Percentiles rank a stretch among this genome's conserved stretches.
phyloP scores from a whole-genome alignment of 2,797 vertebrate genomes.

The Macroramphosus scolopax region DNA sequence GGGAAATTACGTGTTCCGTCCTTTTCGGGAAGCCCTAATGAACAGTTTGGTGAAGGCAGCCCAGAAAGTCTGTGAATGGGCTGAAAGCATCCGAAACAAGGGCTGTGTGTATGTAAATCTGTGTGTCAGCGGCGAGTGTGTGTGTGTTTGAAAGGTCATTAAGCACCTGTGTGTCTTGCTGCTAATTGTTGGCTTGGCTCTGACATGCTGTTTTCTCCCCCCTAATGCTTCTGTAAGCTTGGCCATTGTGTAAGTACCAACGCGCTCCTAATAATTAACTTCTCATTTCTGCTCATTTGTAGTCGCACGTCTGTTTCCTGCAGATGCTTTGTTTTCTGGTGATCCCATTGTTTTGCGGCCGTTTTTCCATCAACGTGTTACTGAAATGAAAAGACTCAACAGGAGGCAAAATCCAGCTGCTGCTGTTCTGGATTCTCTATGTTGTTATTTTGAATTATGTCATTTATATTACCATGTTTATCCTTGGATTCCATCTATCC shows the following conservation, averaged over 20 bases:
- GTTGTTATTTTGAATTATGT: too few species aligned
- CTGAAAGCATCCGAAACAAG: conserved; percentile 24
- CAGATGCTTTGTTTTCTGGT: conserved; percentile 26
- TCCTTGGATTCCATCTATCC: too few species aligned
- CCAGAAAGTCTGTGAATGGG: conserved; percentile 20
- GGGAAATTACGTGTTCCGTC: conserved; percentile 16
- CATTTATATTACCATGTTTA: too few species aligned
- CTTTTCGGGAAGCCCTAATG: conserved; percentile 56
- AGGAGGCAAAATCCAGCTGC: too few species aligned
- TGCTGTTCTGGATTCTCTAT: too few species aligned
- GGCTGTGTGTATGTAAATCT: conserved; percentile 16
- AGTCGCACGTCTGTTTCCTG: conserved; percentile 29
- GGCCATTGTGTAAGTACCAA: conserved; percentile 97
- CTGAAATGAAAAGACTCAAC: too few species aligned
- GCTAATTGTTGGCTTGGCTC: conserved; percentile 67
- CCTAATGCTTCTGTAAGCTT: conserved; percentile 89
- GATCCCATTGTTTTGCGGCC: background rate
- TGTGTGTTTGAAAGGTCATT: conserved; percentile 40
- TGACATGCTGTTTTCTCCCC: conserved; percentile 80
- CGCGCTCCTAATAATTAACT: conserved; percentile 50
- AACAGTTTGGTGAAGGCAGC: conserved; percentile 36
- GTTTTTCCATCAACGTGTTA: conserved; percentile 7
- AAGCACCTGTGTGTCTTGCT: conserved; percentile 63
- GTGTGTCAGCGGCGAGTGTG: conserved; percentile 21
- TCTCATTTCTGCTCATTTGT: conserved; percentile 27